Evolutionary conservation across 2,113 vertebrate genomes (phyloP).

Genomic region (Lepisosteus oculatus): DNA sequence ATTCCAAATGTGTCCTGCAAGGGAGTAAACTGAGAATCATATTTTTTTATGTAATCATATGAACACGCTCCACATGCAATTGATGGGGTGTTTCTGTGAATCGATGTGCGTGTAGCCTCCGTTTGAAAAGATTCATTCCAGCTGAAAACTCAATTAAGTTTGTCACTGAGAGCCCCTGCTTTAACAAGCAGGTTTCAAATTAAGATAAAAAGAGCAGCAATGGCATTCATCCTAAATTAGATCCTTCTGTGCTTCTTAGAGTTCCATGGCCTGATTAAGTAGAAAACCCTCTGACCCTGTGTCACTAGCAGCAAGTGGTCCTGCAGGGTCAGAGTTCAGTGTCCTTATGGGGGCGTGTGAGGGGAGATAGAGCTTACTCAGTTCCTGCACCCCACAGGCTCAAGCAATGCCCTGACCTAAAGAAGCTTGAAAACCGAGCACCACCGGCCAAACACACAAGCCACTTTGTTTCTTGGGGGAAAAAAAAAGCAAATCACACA

Average conservation of each 20-base stretch:
- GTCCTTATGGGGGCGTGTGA: slow-evolving; percentile 25
- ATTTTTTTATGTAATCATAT: too few species aligned
- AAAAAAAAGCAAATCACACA: neutral
- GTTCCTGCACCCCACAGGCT: slow-evolving; percentile 12
- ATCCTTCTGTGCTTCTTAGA: slow-evolving; percentile 16
- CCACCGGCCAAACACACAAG: neutral
- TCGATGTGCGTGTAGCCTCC: too few species aligned
- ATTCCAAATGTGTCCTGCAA: too few species aligned
- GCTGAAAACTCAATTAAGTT: neutral
- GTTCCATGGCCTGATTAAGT: slow-evolving; percentile 30
- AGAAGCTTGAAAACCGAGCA: neutral
- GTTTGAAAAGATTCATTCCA: neutral
- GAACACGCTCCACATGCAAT: too few species aligned
- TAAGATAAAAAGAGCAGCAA: slow-evolving; percentile 34
- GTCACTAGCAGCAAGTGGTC: slow-evolving; percentile 20
- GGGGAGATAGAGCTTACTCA: slow-evolving; percentile 18
- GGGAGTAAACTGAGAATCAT: too few species aligned
- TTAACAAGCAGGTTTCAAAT: neutral
- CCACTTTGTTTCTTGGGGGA: neutral
- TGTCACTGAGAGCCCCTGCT: neutral
- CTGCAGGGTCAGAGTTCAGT: slow-evolving; percentile 29
- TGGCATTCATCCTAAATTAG: slow-evolving; percentile 19
- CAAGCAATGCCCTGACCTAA: neutral
- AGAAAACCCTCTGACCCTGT: slow-evolving; percentile 27
- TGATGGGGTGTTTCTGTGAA: too few species aligned